Evolutionary conservation across 2,113 vertebrate genomes (phyloP).

Genomic region (Verasper variegatus): DNA sequence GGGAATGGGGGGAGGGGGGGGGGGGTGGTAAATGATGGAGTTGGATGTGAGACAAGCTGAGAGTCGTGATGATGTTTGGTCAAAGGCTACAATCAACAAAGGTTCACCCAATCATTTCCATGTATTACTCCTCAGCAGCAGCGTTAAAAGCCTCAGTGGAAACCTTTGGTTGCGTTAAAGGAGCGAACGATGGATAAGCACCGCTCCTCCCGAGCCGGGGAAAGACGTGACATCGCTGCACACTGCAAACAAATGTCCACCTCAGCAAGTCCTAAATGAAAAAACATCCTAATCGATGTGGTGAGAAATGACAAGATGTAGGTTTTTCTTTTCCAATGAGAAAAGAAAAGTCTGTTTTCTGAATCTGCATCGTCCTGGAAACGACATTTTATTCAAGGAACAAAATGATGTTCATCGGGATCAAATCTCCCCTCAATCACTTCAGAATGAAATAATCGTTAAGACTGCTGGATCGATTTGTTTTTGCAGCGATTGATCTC

Average conservation of each 20-base stretch:
- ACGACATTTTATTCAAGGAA: neutral
- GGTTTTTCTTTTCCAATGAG: no score
- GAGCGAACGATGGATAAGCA: constrained; percentile 28
- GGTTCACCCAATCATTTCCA: neutral
- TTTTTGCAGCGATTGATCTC: constrained; percentile 31
- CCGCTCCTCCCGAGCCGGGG: neutral
- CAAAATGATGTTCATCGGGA: no score
- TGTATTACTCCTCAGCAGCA: neutral
- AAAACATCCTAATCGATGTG: neutral
- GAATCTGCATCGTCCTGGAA: neutral
- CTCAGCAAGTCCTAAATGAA: neutral
- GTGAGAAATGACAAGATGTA: no score
- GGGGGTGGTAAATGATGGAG: neutral
- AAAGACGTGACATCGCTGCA: constrained; percentile 16
- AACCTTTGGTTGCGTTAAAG: neutral
- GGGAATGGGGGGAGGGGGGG: neutral
- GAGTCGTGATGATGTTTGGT: constrained; percentile 1
- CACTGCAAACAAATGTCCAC: neutral
- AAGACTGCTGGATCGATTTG: neutral
- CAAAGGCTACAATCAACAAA: neutral
- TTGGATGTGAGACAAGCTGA: neutral
- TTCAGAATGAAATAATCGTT: neutral
- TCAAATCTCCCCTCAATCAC: no score
- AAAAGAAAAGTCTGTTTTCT: neutral
- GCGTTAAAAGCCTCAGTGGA: neutral